These are phyloP conservation scores for Pollenia amentaria DNA, from an alignment of 2,888 invertebrate species.

Conservation along the genomic window DNA sequence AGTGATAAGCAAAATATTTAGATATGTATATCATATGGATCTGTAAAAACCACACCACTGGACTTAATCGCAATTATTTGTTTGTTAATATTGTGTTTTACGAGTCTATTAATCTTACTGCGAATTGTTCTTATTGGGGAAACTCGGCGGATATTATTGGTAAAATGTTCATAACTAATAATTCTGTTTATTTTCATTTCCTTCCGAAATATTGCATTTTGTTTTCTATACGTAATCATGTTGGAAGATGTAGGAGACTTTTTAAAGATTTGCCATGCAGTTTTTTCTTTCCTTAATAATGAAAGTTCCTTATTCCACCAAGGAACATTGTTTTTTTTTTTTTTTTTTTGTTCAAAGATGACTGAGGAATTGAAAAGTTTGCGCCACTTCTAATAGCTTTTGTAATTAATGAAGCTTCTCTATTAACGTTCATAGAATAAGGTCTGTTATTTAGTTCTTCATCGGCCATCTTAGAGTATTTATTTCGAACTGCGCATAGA, in stretches of 20 bases:
- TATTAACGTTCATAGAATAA: no score
- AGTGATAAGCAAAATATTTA: no score
- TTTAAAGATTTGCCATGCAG: slow-evolving; percentile 23
- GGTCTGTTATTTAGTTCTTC: no score
- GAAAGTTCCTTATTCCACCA: slow-evolving; percentile 19
- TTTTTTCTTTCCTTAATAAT: slow-evolving; percentile 1
- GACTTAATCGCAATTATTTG: slow-evolving; percentile 23
- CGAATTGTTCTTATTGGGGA: slow-evolving; percentile 21
- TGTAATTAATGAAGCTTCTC: slow-evolving; percentile 16
- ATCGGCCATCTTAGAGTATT: no score
- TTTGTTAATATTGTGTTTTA: background rate
- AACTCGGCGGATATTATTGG: slow-evolving; percentile 10
- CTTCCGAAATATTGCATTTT: slow-evolving; percentile 30
- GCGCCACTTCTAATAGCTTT: slow-evolving; percentile 11
- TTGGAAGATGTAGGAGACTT: slow-evolving; percentile 7
- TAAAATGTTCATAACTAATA: slow-evolving; percentile 36
- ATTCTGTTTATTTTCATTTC: slow-evolving; percentile 32
- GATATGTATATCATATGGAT: no score
- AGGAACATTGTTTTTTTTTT: no score
- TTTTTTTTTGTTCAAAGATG: no score
- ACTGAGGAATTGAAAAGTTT: no score
- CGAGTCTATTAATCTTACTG: slow-evolving; percentile 18
- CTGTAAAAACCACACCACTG: background rate
- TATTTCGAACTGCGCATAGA: no score
- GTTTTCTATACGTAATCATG: slow-evolving; percentile 26